Base-by-base conservation (phyloP, 2,113 vertebrate species). In the Aphyosemion australe region DNA sequence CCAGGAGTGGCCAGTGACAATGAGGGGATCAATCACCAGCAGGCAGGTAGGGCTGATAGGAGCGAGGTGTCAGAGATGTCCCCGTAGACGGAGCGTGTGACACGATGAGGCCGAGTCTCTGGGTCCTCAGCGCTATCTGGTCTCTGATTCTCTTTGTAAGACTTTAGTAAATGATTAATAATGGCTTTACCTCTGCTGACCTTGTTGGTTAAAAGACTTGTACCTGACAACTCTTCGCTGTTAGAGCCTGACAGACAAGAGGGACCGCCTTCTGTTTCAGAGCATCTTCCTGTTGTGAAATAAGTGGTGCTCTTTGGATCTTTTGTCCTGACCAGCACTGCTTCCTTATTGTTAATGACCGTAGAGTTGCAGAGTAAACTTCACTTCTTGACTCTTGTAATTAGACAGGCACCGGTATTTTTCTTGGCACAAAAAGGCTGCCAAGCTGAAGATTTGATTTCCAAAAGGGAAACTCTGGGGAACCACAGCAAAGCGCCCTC, bases 191-290 rank as follows among this genome's bases (percentile, higher is more conserved):
- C 90, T 88, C 76, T 57, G 66, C 80, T 87, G 84, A 91, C 89
- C 90, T 87, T 89, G 87, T 85, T 89, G 90, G 89, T 89, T 90
- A 87, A 90, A 87, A 89, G 86, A 87, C 88, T 90, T 89, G 88
- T 89, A 89, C 85, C 88, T 90, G 85, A 92, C 89, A 87, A 85
- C 80, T 87, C 78, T 85, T 63, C 53, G 78, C 64, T 70, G 61
- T 83, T 78, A 74, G 76, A 54, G 45, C 80, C 72, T 52, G 11
- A 79, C 85, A 77, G 62, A 77, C 76, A 80, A 78, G 50, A 14
- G 32, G 12, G 46, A 69, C 64, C 61, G 43, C n/a, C 70, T 78
- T 74, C 39, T 26, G 26, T 82, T 70, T 65, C 53, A 65, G 60
- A 66, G 65, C 14, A 18, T 59, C 71, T 74, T 61, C 21, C 49